These are phyloP conservation scores for Sylvicapra grimmia DNA, from an alignment of 2,113 vertebrate genomes.

Conservation along the genomic window DNA sequence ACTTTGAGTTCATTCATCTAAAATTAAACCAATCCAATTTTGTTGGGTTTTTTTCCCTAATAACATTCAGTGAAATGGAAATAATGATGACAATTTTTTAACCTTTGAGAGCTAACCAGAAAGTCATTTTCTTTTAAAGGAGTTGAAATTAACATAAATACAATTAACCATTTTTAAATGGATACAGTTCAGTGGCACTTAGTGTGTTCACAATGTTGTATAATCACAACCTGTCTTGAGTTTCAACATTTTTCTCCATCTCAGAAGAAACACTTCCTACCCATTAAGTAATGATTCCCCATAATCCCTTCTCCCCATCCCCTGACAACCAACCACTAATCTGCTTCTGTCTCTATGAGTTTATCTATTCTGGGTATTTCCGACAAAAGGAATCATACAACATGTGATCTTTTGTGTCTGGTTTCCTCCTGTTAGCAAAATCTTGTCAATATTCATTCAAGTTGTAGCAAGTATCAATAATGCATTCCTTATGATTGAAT, in stretches of 20 bases:
- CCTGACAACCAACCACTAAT: not conserved
- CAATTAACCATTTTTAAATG: not conserved
- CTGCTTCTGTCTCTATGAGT: not conserved
- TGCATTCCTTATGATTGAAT: not conserved
- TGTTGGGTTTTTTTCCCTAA: not conserved
- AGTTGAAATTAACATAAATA: not conserved
- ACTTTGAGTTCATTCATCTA: not conserved
- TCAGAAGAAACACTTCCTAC: not conserved
- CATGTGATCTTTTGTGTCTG: not conserved
- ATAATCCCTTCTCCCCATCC: not conserved
- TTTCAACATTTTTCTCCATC: not conserved
- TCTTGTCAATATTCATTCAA: not conserved
- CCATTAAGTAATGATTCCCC: not conserved
- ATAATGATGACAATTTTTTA: not conserved
- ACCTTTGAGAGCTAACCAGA: not conserved
- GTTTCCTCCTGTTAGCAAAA: not conserved
- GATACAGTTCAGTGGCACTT: not conserved
- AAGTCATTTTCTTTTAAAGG: not conserved
- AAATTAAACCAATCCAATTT: not conserved
- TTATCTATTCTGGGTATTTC: not conserved
- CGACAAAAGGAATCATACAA: not conserved
- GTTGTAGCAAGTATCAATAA: not conserved
- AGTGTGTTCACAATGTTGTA: not conserved
- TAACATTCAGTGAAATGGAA: not conserved
- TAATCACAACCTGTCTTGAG: not conserved